Evolutionary conservation across 1,140 invertebrate species (phyloP).

Genomic region (Arion vulgaris): DNA sequence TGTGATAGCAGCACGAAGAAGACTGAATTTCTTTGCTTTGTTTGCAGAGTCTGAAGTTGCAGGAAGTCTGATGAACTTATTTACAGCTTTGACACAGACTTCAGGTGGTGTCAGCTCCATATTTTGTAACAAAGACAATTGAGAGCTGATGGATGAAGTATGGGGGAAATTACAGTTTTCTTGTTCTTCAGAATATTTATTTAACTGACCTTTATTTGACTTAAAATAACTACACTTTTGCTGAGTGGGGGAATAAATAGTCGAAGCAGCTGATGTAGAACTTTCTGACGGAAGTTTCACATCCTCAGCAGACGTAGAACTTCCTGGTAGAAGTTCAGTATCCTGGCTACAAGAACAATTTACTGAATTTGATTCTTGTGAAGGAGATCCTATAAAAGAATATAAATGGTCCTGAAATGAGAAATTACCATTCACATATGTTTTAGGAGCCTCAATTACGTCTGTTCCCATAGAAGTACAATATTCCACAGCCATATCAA

Average conservation of each 20-base stretch:
- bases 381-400: constrained; percentile 8
- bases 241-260: background rate
- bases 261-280: too few relatives aligned
- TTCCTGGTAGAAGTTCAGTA: background rate
- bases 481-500: constrained; percentile 33
- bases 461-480: constrained; percentile 23
- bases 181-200: background rate
- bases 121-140: background rate
- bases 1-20: constrained; percentile 34
- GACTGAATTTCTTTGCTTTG: constrained; percentile 5
- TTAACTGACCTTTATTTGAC: background rate
- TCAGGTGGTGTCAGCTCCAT: background rate
- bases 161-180: too few relatives aligned
- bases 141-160: background rate
- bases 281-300: background rate
- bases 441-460: background rate
- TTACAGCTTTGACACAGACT: background rate
- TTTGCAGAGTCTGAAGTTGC: background rate
- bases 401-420: constrained; percentile 19
- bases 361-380: background rate
- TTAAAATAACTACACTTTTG: background rate
- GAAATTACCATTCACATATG: background rate
- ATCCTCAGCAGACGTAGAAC: background rate
- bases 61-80: background rate
- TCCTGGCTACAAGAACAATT: background rate